phyloP scores from a whole-genome alignment of 1,140 invertebrate genomes.

The Phthorimaea operculella region DNA sequence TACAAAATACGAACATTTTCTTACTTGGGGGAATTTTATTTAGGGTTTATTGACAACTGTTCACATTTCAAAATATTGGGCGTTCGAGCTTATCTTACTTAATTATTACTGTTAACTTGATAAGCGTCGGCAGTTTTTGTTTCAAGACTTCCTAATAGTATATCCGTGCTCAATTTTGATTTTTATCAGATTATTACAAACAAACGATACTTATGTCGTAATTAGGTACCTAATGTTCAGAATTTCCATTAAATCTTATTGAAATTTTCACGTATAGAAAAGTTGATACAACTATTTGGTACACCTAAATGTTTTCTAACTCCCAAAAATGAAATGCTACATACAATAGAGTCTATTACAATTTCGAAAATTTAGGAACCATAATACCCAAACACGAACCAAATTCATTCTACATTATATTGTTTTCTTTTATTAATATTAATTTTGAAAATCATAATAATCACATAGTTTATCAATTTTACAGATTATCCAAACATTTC shows the following conservation, averaged over 20 bases:
- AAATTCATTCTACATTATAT: slow-evolving; percentile 58
- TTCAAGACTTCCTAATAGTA: slow-evolving; percentile 57
- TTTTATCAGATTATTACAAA: slow-evolving; percentile 49
- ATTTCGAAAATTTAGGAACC: slow-evolving; percentile 69
- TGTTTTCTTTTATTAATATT: slow-evolving; percentile 56
- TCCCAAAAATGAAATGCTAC: slow-evolving; percentile 63
- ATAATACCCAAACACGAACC: slow-evolving; percentile 67
- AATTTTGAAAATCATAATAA: slow-evolving; percentile 61
- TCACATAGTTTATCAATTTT: slow-evolving; percentile 54
- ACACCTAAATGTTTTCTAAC: slow-evolving; percentile 62
- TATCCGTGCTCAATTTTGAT: slow-evolving; percentile 60
- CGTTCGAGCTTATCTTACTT: slow-evolving; percentile 39
- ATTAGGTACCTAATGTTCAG: slow-evolving; percentile 61
- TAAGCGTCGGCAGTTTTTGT: slow-evolving; percentile 58
- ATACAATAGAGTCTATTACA: slow-evolving; percentile 67
- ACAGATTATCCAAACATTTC: slow-evolving; percentile 59
- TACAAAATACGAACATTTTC: slow-evolving; percentile 44
- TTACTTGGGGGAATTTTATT: slow-evolving; percentile 3
- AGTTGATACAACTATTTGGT: slow-evolving; percentile 65
- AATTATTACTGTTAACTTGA: slow-evolving; percentile 43
- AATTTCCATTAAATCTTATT: slow-evolving; percentile 56
- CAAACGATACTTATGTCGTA: slow-evolving; percentile 58
- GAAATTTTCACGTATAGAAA: slow-evolving; percentile 58
- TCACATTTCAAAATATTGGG: slow-evolving; percentile 18
- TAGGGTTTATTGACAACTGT: slow-evolving; percentile 8